These are phyloP conservation scores for Holacanthus passer DNA, from an alignment of 2,113 vertebrate genomes.

Conservation along the genomic window DNA sequence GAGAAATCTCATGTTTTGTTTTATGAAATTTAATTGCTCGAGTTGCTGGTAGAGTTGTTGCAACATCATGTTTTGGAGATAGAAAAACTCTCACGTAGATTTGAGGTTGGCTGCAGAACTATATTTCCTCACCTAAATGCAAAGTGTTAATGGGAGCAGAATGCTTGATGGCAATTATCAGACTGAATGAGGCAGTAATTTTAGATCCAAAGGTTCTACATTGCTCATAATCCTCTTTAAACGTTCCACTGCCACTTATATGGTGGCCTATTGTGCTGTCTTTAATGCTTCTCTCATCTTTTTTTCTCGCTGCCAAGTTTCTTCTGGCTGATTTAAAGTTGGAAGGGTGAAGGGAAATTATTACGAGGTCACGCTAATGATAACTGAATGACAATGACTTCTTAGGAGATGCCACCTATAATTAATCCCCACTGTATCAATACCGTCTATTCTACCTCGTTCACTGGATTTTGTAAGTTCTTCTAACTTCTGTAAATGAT, in stretches of 20 bases:
- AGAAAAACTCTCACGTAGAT: neutral
- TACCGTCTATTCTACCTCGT: neutral
- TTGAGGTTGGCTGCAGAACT: neutral
- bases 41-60: neutral
- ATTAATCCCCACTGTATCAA: neutral
- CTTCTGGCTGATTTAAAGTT: slow-evolving; percentile 62
- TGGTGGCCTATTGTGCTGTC: slow-evolving; percentile 21
- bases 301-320: slow-evolving; percentile 37
- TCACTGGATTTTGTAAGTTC: neutral
- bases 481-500: neutral
- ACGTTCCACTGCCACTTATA: slow-evolving; percentile 53
- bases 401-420: neutral
- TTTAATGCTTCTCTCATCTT: slow-evolving; percentile 61
- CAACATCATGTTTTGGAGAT: neutral
- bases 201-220: slow-evolving; percentile 48
- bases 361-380: slow-evolving; percentile 51
- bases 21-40: neutral
- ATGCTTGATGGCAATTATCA: slow-evolving; percentile 62
- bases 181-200: slow-evolving; percentile 55
- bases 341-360: slow-evolving; percentile 68
- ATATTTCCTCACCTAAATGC: neutral
- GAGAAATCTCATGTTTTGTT: neutral
- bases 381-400: slow-evolving; percentile 27
- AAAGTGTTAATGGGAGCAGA: slow-evolving; percentile 31
- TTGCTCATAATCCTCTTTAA: slow-evolving; percentile 61